phyloP scores from a whole-genome alignment of 2,888 invertebrate genomes.

The Pristionchus fissidentatus region DNA sequence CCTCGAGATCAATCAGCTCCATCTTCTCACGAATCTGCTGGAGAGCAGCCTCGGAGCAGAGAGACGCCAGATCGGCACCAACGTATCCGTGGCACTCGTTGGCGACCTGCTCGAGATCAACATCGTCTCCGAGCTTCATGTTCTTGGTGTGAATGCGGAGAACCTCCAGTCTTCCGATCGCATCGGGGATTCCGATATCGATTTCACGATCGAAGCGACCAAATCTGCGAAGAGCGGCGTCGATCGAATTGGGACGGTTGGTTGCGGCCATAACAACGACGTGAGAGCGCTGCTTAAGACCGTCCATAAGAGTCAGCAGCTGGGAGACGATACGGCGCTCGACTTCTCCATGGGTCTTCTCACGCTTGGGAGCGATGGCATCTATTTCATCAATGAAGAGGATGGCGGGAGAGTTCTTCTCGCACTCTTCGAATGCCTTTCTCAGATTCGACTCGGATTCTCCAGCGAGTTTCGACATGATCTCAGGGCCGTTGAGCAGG shows the following conservation, averaged over 20 bases:
- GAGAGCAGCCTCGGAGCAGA: slow-evolving; percentile 98
- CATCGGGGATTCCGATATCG: slow-evolving; percentile 99
- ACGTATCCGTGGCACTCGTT: slow-evolving; percentile 99
- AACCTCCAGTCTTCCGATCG: slow-evolving; percentile 96
- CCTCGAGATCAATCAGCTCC: slow-evolving; percentile 99
- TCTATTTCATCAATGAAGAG: slow-evolving; percentile 99
- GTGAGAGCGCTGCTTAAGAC: slow-evolving; percentile 97
- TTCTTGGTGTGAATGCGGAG: slow-evolving; percentile 99
- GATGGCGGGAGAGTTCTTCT: slow-evolving; percentile 98
- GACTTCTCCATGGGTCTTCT: slow-evolving; percentile 96
- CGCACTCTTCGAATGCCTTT: slow-evolving; percentile 99
- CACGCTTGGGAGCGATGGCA: slow-evolving; percentile 99
- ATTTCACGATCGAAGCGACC: slow-evolving; percentile 99
- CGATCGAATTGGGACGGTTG: slow-evolving; percentile 98
- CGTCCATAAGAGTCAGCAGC: slow-evolving; percentile 97
- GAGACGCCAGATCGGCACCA: slow-evolving; percentile 96
- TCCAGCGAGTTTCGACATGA: slow-evolving; percentile 99
- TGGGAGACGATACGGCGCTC: slow-evolving; percentile 99
- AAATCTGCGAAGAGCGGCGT: slow-evolving; percentile 95
- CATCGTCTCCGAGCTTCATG: slow-evolving; percentile 98
- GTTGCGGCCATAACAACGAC: slow-evolving; percentile 99
- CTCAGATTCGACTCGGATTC: slow-evolving; percentile 98
- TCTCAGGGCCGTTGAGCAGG: slow-evolving; percentile 97
- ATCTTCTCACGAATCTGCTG: slow-evolving; percentile 99
- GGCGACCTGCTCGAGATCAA: slow-evolving; percentile 97